Base-by-base conservation (phyloP, 2,113 vertebrate species). In the Anhinga rufa region DNA sequence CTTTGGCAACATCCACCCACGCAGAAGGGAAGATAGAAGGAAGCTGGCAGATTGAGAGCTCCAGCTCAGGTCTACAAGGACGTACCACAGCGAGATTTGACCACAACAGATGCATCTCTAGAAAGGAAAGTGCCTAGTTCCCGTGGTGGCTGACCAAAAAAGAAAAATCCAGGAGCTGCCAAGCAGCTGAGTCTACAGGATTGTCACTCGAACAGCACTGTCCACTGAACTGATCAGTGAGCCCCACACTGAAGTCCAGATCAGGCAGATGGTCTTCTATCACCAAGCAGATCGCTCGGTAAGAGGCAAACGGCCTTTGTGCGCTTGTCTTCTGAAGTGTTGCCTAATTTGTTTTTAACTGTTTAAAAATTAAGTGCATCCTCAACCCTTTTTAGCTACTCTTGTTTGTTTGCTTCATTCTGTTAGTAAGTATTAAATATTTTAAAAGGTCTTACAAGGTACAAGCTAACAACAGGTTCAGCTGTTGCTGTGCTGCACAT, bases 1-100 rank as follows among this genome's bases (percentile, higher is more conserved):
- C 81, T 94, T 93, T 92, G 96, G 93, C 96, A 96, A 89, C 91
- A 87, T 76, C 36, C 80, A 91, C 93, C 72, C 80, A 92, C 5
- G 0, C 91, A 94, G 92, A 97, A 95, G 83, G 92, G 86, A 95
- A 87, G 70, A 86, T 70, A 93, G 72, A 96, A 44, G 88, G 91
- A 95, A 96, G 81, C 86, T 94, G 95, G 90, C 93, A 96, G 74
- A 92, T 40, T 0, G 0, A 57, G 49, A 82, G 69, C 69, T 88
- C 77, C 80, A 86, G 71, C 7, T 14, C 57, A 80, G 85, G 85
- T 94, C 85, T 93, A 79, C 81, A 74, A 94, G 81, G 77, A 92
- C 74, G 55, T 80, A 93, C 72, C 77, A 61, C 88, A 72, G 92
- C 0, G 44, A 95, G 58, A 69, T 69, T 85, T 92, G 54, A 58